Evolutionary conservation across 2,888 invertebrate species (phyloP).

Genomic region (Globia sparganii): DNA sequence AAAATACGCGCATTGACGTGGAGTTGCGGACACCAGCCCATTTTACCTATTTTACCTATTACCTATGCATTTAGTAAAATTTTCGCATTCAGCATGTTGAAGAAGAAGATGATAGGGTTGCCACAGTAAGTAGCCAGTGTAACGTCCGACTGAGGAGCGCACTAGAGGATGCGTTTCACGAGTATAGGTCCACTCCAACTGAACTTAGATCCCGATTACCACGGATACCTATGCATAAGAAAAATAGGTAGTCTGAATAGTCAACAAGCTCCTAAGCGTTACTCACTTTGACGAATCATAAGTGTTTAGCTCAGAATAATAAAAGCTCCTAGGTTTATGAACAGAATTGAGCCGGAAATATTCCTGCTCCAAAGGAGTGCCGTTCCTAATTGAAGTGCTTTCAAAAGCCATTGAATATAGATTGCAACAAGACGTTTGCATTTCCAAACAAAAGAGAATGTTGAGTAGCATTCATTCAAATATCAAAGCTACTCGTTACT

Average conservation of each 20-base stretch:
- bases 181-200: background rate
- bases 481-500: slow-evolving; percentile 77
- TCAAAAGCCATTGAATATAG: slow-evolving; percentile 65
- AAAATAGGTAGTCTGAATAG: background rate
- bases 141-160: background rate
- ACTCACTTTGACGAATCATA: slow-evolving; percentile 3
- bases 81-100: too few species aligned
- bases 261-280: background rate
- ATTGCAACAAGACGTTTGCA: slow-evolving; percentile 66
- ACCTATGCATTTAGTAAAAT: too few species aligned
- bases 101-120: background rate
- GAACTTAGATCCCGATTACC: background rate
- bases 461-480: slow-evolving; percentile 63
- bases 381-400: slow-evolving; percentile 63
- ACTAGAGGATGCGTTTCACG: background rate
- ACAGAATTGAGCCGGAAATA: slow-evolving; percentile 40
- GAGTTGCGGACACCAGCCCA: too few species aligned
- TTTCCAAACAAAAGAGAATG: slow-evolving; percentile 67
- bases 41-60: too few species aligned
- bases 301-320: slow-evolving; percentile 29
- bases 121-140: background rate
- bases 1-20: too few species aligned
- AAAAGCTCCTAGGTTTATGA: slow-evolving; percentile 17
- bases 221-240: background rate
- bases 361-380: slow-evolving; percentile 53